Base-by-base conservation (phyloP, 1,140 invertebrate species). In the Pseudomyrmex pallidus region DNA sequence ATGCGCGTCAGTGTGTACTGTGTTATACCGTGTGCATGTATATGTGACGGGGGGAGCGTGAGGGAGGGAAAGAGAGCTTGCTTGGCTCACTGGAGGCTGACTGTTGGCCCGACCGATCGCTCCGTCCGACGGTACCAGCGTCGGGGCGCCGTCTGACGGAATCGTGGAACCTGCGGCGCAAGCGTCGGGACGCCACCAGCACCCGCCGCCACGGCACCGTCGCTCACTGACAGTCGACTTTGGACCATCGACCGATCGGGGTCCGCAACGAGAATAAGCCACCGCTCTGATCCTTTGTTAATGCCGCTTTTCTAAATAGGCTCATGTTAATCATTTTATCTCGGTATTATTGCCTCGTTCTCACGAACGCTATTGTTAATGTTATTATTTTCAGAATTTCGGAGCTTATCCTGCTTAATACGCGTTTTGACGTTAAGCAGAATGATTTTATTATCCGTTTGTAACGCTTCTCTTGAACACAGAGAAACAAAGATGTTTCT, bases 71-170 rank as follows among this genome's bases (percentile, higher is more conserved):
- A 90, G 88, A 88, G 85, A 84, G 82, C 88, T 82, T 87, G 83
- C 86, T 87, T 90, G 85, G 87, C 90, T 90, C 86, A 89, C 91
- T 87, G 89, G 90, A 92, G 86, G 91, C 91, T 92, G 91, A 92
- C 92, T 92, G 90, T 85, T 87, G 89, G 90, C 90, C 86, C 89
- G 86, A 86, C 78, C 86, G 89, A 80, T 88, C 88, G 88, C 89
- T 91, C 86, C 88, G 89, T 92, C 91, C 91, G 90, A 93, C 89
- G 92, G 78, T 91, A 89, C 87, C 90, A 92, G 90, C 86, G 86
- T 92, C 91, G 90, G 84, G 89, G 90, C 91, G 93, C 92, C 91
- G 92, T 91, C 90, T 87, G 80, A 90, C 89, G 91, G 88, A 90
- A 68, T 77, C 76, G 86, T 82, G 77, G 59, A 10, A 52, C 66